Base-by-base conservation (phyloP, 2,113 vertebrate species). In the Vombatus ursinus region DNA sequence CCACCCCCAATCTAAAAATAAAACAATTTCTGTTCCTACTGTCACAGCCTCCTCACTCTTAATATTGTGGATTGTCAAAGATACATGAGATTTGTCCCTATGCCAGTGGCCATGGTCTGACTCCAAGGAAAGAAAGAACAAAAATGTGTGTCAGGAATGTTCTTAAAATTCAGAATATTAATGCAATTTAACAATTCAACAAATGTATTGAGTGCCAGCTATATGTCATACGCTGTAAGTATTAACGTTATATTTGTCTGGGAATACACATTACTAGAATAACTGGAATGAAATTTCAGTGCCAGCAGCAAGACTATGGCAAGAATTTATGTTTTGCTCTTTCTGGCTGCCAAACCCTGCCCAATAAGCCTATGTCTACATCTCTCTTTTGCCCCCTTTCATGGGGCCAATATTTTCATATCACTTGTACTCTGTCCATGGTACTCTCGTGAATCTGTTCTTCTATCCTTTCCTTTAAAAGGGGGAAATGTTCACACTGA, bases 201-300 rank as follows among this genome's bases (percentile, higher is more conserved):
- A 77, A 77, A 0, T 91, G 22, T 1, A 12, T 91, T 95, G 2
- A 26, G 23, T 53, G 10, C 68, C 68, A 77, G 68, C n/a, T 77
- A 77, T 77, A 49, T 92, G 11, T 93, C 54, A 93, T 4, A 90
- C 19, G 22, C 47, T 50, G 48, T 51, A 23, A 92, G 48, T 2
- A 89, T 90, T 77, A 24, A 16, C 5, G 51, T 92, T 93, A 92
- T 44, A 91, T 1, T 77, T 68, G 19, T 0, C 28, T 90, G 10
- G 77, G n/a, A 96, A 91, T 22, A 6, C 95, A 91, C 77, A 48
- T 93, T 53, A 91, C 50, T 89, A 90, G 47, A 52, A 5, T 90
- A 94, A 92, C 11, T 50, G 90, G 44, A 93, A 84, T 37, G 92
- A 24, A 93, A 31, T 94, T 95, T 90, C 91, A 14, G 19, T 77